Percentiles rank a stretch among this genome's conserved stretches.
Evolutionary conservation across 2,888 invertebrate genomes (phyloP).

Genomic region (Dynastes tityus): DNA sequence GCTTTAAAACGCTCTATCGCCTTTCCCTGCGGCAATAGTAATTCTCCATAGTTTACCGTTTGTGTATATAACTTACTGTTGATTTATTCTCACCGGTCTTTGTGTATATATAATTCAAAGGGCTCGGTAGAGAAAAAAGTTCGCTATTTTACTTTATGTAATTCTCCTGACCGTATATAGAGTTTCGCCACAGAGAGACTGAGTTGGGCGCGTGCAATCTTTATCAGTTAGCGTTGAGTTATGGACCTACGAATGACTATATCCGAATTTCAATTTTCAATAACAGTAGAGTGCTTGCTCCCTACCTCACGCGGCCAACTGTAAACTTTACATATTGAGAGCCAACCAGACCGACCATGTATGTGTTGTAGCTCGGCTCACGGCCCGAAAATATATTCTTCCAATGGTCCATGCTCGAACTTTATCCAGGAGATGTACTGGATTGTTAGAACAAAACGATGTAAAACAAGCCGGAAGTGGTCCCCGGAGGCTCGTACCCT

Average conservation of each 20-base stretch:
- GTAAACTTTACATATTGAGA: slow-evolving; percentile 44
- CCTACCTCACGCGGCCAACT: slow-evolving; percentile 41
- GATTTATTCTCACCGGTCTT: slow-evolving; percentile 43
- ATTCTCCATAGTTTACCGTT: too few species aligned
- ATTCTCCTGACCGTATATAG: slow-evolving; percentile 44
- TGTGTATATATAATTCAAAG: slow-evolving; percentile 47
- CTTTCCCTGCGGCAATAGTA: not conserved
- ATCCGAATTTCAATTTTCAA: slow-evolving; percentile 71
- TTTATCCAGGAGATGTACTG: slow-evolving; percentile 61
- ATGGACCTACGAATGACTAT: slow-evolving; percentile 67
- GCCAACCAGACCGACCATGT: slow-evolving; percentile 21
- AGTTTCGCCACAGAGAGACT: slow-evolving; percentile 36
- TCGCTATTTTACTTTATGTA: slow-evolving; percentile 46
- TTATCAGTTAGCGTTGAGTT: slow-evolving; percentile 67
- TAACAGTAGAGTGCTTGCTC: slow-evolving; percentile 66
- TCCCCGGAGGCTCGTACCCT: slow-evolving; percentile 66
- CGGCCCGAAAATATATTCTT: slow-evolving; percentile 1
- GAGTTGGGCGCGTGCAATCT: slow-evolving; percentile 59
- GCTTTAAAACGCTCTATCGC: too few species aligned
- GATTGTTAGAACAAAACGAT: slow-evolving; percentile 73
- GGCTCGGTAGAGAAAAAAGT: slow-evolving; percentile 36
- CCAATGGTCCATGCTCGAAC: slow-evolving; percentile 23
- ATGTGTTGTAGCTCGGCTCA: slow-evolving; percentile 14
- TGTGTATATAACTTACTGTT: slow-evolving; percentile 30
- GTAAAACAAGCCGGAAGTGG: slow-evolving; percentile 71